phyloP scores from a whole-genome alignment of 2,113 vertebrate genomes.

The Odontophorus gujanensis region DNA sequence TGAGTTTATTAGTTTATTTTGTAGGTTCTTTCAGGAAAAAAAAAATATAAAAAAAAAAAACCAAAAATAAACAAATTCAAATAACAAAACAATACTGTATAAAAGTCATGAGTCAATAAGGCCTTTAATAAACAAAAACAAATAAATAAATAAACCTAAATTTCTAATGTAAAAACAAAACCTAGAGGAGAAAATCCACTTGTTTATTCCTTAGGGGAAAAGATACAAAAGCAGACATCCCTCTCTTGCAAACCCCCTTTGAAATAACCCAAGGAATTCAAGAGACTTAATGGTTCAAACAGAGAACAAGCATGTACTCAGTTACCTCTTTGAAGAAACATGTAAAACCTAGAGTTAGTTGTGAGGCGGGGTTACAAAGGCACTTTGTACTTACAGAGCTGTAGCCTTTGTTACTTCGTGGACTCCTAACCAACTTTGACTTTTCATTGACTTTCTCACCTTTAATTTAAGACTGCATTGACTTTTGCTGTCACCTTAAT shows the following conservation, averaged over 20 bases:
- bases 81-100: no score
- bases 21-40: background rate
- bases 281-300: background rate
- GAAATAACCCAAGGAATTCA: background rate
- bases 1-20: background rate
- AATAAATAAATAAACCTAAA: background rate
- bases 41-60: background rate
- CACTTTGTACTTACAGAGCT: slow-evolving; percentile 3
- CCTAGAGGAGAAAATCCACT: background rate
- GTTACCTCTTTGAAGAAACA: background rate
- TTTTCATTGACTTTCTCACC: slow-evolving; percentile 65
- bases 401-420: background rate
- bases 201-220: background rate
- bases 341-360: background rate
- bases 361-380: background rate
- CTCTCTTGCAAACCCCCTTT: background rate
- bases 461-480: slow-evolving; percentile 66
- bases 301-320: background rate
- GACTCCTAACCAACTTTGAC: slow-evolving; percentile 44
- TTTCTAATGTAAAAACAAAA: background rate
- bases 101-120: no score
- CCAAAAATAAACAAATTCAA: no score
- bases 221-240: background rate
- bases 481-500: slow-evolving; percentile 66
- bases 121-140: no score